Evolutionary conservation across 2,113 vertebrate species (phyloP).

Genomic region (Tachysurus fulvidraco): DNA sequence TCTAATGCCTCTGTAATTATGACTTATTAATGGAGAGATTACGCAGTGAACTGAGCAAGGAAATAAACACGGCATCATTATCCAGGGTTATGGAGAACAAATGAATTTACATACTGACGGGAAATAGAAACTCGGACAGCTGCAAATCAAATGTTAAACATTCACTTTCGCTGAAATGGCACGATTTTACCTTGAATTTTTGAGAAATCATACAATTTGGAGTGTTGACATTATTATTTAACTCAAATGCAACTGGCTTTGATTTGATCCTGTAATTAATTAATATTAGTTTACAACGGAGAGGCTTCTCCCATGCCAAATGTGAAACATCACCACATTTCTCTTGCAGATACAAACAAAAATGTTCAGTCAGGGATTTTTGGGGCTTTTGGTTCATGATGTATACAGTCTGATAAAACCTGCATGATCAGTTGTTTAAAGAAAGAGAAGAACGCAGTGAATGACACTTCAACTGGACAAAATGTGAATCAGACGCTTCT

Average conservation of each 20-base stretch:
- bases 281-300: background rate
- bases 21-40: conserved; percentile 60
- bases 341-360: conserved; percentile 46
- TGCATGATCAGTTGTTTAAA: conserved; percentile 56
- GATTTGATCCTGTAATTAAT: background rate
- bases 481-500: background rate
- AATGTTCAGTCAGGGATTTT: conserved; percentile 45
- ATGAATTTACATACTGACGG: conserved; percentile 21
- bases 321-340: conserved; percentile 27
- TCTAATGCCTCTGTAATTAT: conserved; percentile 60
- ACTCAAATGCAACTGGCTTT: background rate
- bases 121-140: background rate
- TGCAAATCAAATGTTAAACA: background rate
- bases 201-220: background rate
- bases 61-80: conserved; percentile 53
- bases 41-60: conserved; percentile 54
- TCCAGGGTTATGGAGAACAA: conserved; percentile 39
- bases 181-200: background rate
- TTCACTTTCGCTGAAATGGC: background rate
- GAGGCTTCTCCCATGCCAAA: background rate
- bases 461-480: conserved; percentile 58
- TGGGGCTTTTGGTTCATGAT: conserved; percentile 41
- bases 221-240: background rate
- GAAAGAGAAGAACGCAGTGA: conserved; percentile 50
- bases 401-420: conserved; percentile 42